Evolutionary conservation across 2,113 vertebrate genomes (phyloP).

Genomic region (Salvelinus sp.): DNA sequence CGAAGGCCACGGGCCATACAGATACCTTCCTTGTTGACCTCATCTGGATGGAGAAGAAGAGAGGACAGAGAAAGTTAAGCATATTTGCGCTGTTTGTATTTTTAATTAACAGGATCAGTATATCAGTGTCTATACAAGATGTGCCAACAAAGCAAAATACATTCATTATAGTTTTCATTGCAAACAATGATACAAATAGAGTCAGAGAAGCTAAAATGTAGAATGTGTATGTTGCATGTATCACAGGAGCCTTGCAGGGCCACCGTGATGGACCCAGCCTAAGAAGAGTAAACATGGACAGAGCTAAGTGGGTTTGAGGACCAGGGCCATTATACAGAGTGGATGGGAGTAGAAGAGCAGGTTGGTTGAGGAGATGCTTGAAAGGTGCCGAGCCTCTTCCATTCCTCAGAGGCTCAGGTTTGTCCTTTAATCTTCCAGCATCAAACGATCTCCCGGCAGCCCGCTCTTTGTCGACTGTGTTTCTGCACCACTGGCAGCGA

Average conservation of each 20-base stretch:
- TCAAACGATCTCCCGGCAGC: conserved; percentile 47
- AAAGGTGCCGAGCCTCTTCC: conserved; percentile 18
- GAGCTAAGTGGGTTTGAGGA: conserved; percentile 41
- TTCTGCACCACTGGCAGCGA: conserved; percentile 20
- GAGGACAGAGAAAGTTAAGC: conserved; percentile 35
- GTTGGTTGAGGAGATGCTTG: conserved; percentile 40
- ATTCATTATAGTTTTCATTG: too few relatives aligned
- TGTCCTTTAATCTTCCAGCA: conserved; percentile 66
- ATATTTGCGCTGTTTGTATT: not conserved
- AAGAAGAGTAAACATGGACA: conserved; percentile 20
- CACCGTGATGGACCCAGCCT: not conserved
- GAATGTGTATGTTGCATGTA: conserved; percentile 15
- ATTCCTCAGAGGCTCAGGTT: conserved; percentile 8
- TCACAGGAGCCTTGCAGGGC: too few relatives aligned
- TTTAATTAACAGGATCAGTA: too few relatives aligned
- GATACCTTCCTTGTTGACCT: conserved; percentile 92
- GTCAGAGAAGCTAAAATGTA: too few relatives aligned
- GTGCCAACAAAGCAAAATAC: too few relatives aligned
- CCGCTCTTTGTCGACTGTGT: conserved; percentile 42
- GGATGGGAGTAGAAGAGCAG: conserved; percentile 17
- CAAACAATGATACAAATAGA: not conserved
- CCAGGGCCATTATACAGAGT: conserved; percentile 45
- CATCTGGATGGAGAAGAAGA: conserved; percentile 75
- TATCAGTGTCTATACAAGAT: too few relatives aligned
- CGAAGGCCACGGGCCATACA: conserved; percentile 96